These are phyloP conservation scores for Mamestra configurata DNA, from an alignment of 1,140 invertebrate genomes.

Conservation along the genomic window DNA sequence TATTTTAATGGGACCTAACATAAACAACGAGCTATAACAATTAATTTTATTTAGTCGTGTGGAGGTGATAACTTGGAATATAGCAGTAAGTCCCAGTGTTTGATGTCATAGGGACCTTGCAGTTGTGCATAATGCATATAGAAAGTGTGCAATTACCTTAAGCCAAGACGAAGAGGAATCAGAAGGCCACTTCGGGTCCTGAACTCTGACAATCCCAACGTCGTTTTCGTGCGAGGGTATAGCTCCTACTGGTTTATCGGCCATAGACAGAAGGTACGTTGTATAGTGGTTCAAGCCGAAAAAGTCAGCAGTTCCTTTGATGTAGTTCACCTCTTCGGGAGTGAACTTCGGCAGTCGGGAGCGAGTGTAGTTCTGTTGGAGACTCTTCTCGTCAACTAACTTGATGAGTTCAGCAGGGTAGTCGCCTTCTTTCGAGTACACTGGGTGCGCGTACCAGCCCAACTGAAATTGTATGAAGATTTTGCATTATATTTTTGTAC, in stretches of 20 bases:
- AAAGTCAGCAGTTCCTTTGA: slow-evolving; percentile 89
- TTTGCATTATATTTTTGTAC: neutral
- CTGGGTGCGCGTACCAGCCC: slow-evolving; percentile 91
- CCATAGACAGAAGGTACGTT: slow-evolving; percentile 84
- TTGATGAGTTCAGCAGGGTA: slow-evolving; percentile 91
- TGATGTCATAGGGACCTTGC: too few species aligned
- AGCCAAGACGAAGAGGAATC: slow-evolving; percentile 85
- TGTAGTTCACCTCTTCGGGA: slow-evolving; percentile 88
- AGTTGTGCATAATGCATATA: too few species aligned
- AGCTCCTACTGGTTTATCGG: slow-evolving; percentile 76
- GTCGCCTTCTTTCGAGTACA: slow-evolving; percentile 90
- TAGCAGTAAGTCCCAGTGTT: too few species aligned
- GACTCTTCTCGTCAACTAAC: slow-evolving; percentile 89
- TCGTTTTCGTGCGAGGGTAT: slow-evolving; percentile 86
- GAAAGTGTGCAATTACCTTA: too few species aligned
- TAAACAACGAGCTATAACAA: too few species aligned
- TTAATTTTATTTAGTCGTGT: too few species aligned
- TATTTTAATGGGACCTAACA: too few species aligned
- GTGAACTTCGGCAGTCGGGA: slow-evolving; percentile 91
- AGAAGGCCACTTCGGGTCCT: slow-evolving; percentile 85
- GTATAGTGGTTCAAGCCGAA: slow-evolving; percentile 90
- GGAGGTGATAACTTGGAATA: too few species aligned
- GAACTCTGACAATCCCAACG: slow-evolving; percentile 81
- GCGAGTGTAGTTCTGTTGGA: slow-evolving; percentile 88
- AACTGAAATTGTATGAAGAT: slow-evolving; percentile 77